Evolutionary conservation across 2,888 invertebrate species (phyloP), one percentile per base, ranked within the genome.

Genomic region (Zygaena filipendulae): DNA sequence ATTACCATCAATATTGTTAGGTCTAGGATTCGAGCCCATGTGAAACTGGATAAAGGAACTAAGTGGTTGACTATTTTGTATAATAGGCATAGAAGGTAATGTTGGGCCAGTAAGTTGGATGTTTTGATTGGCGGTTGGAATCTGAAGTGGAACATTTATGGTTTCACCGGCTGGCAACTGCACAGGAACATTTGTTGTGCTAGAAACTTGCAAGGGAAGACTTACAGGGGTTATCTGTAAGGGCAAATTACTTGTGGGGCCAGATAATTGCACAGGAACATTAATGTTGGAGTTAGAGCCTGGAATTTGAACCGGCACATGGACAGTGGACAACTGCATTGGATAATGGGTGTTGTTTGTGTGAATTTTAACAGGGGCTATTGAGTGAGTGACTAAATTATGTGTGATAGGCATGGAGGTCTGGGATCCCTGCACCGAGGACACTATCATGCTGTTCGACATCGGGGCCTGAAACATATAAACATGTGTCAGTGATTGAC

Each of bases 381-480:
- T 56, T 30, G 75, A 68, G 47, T 75, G 75, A 26, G 77, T 68
- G 28, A 77, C 66, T 47, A 75, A 57, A 48, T 59, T 70, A 43
- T 79, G 77, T 36, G 71, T 59, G 30, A 75, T 67, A 30, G 74
- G 64, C 55, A 77, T 61, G 30, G 74, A 69, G 59, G 60, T 75
- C 57, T 71, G 72, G 32, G 74, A 59, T 47, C 64, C 63, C 49
- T 71, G 75, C 58, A 79, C 59, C 40, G 79, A 74, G 38, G 79
- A 69, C 50, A 79, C 71, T 52, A 79, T 70, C 79, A 77, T 77
- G 51, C 75, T 74, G 74, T 67, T 74, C 48, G 77, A 59, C 52
- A 67, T 71, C 53, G 77, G 75, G 54, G 74, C 64, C 79, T 79
- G 69, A 49, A 77, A 77, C 33, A 39, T 48, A 54, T 49, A 54